These are phyloP conservation scores for Etheostoma perlongum DNA, from an alignment of 2,797 vertebrate species.

Conservation along the genomic window DNA sequence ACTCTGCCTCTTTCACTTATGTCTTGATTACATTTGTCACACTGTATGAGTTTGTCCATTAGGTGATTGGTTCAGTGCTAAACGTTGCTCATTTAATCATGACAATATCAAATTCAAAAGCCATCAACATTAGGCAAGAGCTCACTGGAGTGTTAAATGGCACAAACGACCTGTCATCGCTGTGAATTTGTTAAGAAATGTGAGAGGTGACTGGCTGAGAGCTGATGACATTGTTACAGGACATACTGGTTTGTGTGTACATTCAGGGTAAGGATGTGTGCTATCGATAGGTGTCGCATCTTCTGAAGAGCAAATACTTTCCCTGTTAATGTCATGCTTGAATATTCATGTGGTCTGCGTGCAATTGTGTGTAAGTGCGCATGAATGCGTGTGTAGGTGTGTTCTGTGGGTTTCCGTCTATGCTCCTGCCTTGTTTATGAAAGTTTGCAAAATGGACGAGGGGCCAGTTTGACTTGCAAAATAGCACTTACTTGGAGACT, in stretches of 20 bases:
- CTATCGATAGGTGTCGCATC: constrained; percentile 35
- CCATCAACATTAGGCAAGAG: constrained; percentile 67
- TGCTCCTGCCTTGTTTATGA: constrained; percentile 52
- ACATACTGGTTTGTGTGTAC: constrained; percentile 80
- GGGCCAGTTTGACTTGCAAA: constrained; percentile 88
- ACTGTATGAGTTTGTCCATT: constrained; percentile 73
- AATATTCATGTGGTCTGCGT: constrained; percentile 54
- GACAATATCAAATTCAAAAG: constrained; percentile 75
- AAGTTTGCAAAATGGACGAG: constrained; percentile 86
- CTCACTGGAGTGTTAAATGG: constrained; percentile 57
- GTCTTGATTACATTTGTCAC: constrained; percentile 73
- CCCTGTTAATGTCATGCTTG: constrained; percentile 37
- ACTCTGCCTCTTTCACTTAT: constrained; percentile 48
- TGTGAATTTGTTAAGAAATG: constrained; percentile 23
- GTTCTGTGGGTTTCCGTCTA: constrained; percentile 55
- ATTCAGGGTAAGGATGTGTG: constrained; percentile 73
- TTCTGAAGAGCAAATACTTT: constrained; percentile 65
- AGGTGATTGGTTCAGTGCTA: constrained; percentile 70
- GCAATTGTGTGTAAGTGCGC: constrained; percentile 15
- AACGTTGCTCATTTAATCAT: constrained; percentile 75
- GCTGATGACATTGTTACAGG: constrained; percentile 66
- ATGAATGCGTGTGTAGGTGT: constrained; percentile 24
- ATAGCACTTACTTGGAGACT: constrained; percentile 61
- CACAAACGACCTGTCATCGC: constrained; percentile 37
- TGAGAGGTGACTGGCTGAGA: constrained; percentile 19